A percentile compares a stretch with the other conserved stretches of the same genome.
These are phyloP conservation scores for Drosophila rhopaloa DNA, from an alignment of 1,140 invertebrate species.

Conservation along the genomic window DNA sequence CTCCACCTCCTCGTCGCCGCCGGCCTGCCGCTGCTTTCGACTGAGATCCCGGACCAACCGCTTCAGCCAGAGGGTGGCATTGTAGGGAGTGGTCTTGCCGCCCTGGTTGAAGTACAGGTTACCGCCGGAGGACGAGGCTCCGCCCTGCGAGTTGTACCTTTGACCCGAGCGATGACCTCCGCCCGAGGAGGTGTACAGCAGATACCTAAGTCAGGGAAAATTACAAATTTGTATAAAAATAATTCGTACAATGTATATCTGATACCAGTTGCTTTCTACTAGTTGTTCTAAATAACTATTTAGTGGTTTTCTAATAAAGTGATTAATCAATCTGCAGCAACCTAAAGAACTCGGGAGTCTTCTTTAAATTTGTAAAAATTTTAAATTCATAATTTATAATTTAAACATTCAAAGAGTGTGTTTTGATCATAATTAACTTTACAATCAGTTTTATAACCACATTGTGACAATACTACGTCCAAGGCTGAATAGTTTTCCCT, in stretches of 20 bases:
- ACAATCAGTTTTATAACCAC: too few species aligned
- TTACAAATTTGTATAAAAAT: too few species aligned
- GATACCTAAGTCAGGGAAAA: constrained; percentile 44
- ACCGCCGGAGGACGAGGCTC: constrained; percentile 14
- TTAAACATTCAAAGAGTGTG: too few species aligned
- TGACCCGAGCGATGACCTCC: constrained; percentile 44
- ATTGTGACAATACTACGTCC: background rate
- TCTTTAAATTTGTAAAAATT: too few species aligned
- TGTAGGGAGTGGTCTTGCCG: constrained; percentile 69
- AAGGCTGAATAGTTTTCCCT: background rate
- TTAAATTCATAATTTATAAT: too few species aligned
- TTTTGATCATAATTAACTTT: too few species aligned
- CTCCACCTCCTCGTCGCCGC: constrained; percentile 1
- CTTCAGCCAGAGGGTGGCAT: constrained; percentile 80
- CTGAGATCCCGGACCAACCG: constrained; percentile 74
- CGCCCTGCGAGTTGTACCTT: constrained; percentile 22
- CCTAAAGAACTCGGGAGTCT: too few species aligned
- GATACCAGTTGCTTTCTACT: too few species aligned
- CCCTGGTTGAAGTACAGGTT: constrained; percentile 60
- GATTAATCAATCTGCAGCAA: too few species aligned
- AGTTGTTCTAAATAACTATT: too few species aligned
- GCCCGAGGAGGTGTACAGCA: constrained; percentile 70
- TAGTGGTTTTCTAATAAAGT: too few species aligned
- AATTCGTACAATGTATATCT: too few species aligned
- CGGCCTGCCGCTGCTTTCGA: constrained; percentile 12